phyloP scores from a whole-genome alignment of 2,797 vertebrate species.

The Chanos chanos region DNA sequence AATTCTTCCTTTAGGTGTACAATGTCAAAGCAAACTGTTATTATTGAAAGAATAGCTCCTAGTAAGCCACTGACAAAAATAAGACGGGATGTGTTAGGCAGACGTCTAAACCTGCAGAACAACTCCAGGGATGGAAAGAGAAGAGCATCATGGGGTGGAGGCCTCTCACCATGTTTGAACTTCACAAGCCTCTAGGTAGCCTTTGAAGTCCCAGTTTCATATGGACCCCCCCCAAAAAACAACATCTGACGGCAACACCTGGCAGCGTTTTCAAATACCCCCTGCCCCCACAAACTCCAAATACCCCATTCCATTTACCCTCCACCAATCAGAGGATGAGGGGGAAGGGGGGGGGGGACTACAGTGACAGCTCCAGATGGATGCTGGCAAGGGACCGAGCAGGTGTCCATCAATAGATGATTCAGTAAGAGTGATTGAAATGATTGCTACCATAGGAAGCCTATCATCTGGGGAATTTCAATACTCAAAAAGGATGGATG shows the following conservation, averaged over 20 bases:
- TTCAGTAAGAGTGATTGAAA: too few species aligned
- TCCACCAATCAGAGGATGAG: conserved; percentile 33
- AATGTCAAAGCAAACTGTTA: too few species aligned
- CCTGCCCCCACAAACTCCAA: conserved; percentile 49
- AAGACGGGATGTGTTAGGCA: not conserved
- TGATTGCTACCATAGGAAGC: too few species aligned
- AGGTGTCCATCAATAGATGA: conserved; percentile 19
- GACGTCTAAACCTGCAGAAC: not conserved
- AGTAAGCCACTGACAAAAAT: not conserved
- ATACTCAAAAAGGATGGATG: too few species aligned
- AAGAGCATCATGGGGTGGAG: conserved; percentile 51
- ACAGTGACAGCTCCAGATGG: conserved; percentile 34
- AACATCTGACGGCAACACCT: conserved; percentile 79
- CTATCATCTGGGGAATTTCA: too few species aligned
- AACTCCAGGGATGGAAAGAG: conserved; percentile 29
- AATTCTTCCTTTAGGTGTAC: too few species aligned
- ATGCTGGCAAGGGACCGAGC: conserved; percentile 29
- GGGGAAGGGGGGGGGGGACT: conserved; percentile 35
- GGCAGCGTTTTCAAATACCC: conserved; percentile 66
- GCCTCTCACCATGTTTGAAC: conserved; percentile 51
- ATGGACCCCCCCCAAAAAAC: conserved; percentile 61
- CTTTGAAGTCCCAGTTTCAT: conserved; percentile 72
- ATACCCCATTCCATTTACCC: conserved; percentile 47
- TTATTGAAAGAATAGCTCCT: not conserved
- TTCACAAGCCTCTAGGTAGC: conserved; percentile 58